phyloP scores from a whole-genome alignment of 2,797 vertebrate genomes.

The Monodelphis domestica region DNA sequence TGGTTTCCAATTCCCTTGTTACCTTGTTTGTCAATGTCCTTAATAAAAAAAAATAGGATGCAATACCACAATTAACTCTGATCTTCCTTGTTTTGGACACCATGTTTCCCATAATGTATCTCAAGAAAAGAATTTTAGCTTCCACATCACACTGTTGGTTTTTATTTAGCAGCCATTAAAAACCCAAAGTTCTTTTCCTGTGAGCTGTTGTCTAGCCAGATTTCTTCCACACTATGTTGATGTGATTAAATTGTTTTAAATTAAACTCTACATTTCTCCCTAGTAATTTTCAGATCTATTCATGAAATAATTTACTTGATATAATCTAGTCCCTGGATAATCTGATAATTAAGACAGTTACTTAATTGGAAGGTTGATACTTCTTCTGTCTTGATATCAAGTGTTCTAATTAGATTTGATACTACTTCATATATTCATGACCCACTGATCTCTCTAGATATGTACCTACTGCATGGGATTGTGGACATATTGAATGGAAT shows the following conservation, averaged over 20 bases:
- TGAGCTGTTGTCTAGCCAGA: too few relatives aligned
- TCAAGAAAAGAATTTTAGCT: too few relatives aligned
- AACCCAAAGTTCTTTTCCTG: too few relatives aligned
- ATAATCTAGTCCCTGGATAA: conserved; percentile 28
- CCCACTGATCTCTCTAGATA: conserved; percentile 49
- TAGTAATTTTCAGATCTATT: conserved; percentile 24
- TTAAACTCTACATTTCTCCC: neutral
- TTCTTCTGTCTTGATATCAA: neutral
- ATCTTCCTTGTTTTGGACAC: too few relatives aligned
- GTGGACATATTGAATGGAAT: neutral
- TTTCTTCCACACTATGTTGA: neutral
- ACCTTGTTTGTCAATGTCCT: too few relatives aligned
- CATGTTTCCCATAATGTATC: too few relatives aligned
- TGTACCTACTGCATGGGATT: neutral
- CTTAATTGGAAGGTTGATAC: conserved; percentile 32
- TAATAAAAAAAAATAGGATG: too few relatives aligned
- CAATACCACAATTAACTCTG: too few relatives aligned
- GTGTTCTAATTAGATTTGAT: conserved; percentile 16
- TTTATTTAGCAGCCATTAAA: too few relatives aligned
- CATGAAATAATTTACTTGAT: neutral
- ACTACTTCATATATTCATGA: neutral
- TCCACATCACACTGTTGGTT: too few relatives aligned
- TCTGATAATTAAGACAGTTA: conserved; percentile 51
- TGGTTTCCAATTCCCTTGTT: too few relatives aligned
- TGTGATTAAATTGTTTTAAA: neutral